Evolutionary conservation across 2,888 invertebrate species (phyloP), one percentile per base, ranked within the genome.

Genomic region (Phoenoteleia sp.): DNA sequence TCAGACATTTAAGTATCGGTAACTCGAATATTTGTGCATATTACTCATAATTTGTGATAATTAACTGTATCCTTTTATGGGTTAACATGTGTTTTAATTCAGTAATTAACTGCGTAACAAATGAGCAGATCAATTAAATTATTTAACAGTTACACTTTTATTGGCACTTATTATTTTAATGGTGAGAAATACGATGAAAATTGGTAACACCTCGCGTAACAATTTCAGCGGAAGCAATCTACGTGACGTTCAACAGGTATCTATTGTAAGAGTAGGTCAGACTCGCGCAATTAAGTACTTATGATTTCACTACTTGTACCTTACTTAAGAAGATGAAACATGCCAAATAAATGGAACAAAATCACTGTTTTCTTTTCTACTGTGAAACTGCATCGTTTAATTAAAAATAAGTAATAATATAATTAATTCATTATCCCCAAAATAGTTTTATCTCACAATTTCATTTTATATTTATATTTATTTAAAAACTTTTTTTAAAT

Each of bases 211-310:
- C 29, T 62, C 58, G 60, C 84, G 52, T 81, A 84, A 84, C 81
- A 75, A 81, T 81, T 84, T 81, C 42, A 58, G 54, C 79, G 60
- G 71, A 84, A 76, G 56, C 49, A 52, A 69, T 45, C 69, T 89
- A 88, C 89, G 89, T 89, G 89, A 88, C 84, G 88, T 72, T 81
- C 87, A 89, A 88, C 89, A 89, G 89, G 89, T 89, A 88, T 47
- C 54, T 62, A 47, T 47, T 33, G 71, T 45, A 81, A 87, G 86
- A 89, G 89, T 89, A 88, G 88, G 89, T 88, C 89, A 87, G 82
- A 86, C 86, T 87, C 84, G 83, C 84, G 86, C 84, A 88, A 89
- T 85, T 87, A 69, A 74, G 66, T 81, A 88, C 87, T 89, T 88
- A 87, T 87, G 80, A 81, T 89, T 89, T 89, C 89, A 88, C 85